A percentile compares a stretch with the other conserved stretches of the same genome.
phyloP scores from a whole-genome alignment of 2,797 vertebrate species.

The Hirundo rustica region DNA sequence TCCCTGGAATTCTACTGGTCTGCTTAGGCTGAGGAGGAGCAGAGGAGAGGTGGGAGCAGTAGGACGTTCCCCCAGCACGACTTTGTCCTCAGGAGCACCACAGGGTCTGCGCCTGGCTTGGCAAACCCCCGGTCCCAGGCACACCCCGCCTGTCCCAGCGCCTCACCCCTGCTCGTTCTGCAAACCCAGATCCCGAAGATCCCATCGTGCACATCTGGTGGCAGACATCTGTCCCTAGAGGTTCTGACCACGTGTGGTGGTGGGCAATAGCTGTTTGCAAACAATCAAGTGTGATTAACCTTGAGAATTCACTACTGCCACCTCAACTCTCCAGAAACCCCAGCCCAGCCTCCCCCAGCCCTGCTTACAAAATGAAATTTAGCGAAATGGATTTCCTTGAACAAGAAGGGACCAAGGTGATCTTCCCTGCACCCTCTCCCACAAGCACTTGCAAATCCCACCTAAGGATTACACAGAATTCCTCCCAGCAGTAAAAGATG shows the following conservation, averaged over 20 bases:
- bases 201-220: rapidly evolving
- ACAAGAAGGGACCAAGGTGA: neutral
- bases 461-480: neutral
- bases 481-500: neutral
- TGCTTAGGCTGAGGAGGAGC: neutral
- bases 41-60: neutral
- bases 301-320: neutral
- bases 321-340: neutral
- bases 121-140: neutral
- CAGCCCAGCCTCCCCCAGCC: rapidly evolving
- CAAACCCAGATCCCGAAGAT: neutral
- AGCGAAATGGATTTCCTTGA: neutral
- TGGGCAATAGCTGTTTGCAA: neutral
- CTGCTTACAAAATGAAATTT: neutral
- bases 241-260: neutral
- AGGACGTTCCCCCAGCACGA: rapidly evolving
- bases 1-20: neutral
- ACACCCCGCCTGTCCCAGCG: neutral
- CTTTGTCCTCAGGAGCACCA: neutral
- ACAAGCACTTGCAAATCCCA: neutral
- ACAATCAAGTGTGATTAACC: neutral
- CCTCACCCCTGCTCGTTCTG: neutral
- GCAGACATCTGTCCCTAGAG: neutral
- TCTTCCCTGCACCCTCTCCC: neutral
- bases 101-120: rapidly evolving